Base-by-base conservation (phyloP, 2,113 vertebrate genomes). In the Irena cyanogastra region DNA sequence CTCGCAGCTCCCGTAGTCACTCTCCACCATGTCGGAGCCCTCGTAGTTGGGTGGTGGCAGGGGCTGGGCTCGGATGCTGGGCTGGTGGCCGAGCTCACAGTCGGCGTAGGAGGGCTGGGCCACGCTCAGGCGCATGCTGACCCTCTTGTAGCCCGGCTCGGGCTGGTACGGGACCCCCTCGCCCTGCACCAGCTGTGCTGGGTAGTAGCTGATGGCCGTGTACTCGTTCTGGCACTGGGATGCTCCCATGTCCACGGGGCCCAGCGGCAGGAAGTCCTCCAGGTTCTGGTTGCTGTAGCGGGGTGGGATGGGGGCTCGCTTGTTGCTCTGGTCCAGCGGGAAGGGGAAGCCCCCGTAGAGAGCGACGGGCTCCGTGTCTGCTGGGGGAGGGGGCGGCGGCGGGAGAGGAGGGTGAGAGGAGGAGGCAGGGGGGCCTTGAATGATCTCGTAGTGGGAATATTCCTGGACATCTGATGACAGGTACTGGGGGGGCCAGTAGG, bases 1-100 rank as follows among this genome's bases (percentile, higher is more conserved):
- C 94, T 99, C 99, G 3, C 99, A 99, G 98, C 99, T 99, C 49
- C 99, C 99, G 0, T 99, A 99, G 94, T 99, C 99, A 5, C 99
- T 99, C 97, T 98, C 99, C 95, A 99, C 98, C 98, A 98, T 98
- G 94, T 99, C 99, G 0, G 98, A 98, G 47, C 98, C 98, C 57
- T 98, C 98, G 3, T 98, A 99, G 95, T 98, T 97, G 9, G 96
- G 97, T 18, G 98, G 97, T 0, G 72, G 95, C 33, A 91, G 92
- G 14, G 96, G 83, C 28, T 77, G 98, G 44, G 91, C 95, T 68
- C 95, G 96, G 61, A 94, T 94, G 39, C 97, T 37, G 27, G 98
- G 95, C 35, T 85, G 83, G 22, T 97, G 98, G 21, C 88, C 97
- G 20, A 90, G 91, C 49, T 96, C 98, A 1, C 97, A 98, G 94